Conservation (phyloP, 2,888 invertebrate species). For the Drosophila incognita region DNA sequence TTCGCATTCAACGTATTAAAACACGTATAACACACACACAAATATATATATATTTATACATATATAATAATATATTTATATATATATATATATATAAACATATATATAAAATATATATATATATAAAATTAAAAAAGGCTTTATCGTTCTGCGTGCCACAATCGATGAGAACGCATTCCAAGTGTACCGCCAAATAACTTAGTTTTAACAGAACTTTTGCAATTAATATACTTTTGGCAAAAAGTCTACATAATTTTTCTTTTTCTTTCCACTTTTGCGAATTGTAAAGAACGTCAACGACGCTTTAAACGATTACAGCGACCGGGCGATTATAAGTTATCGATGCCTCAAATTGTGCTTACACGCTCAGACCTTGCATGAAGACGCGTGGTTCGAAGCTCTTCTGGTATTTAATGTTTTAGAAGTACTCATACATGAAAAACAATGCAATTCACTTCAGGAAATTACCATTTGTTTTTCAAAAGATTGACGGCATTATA, state of each 20-base stretch:
- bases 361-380: slow-evolving; percentile 45
- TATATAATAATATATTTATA: slow-evolving; percentile 24
- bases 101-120: slow-evolving; percentile 18
- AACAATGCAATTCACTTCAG: background rate
- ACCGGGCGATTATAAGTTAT: slow-evolving; percentile 50
- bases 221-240: slow-evolving; percentile 33
- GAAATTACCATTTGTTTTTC: background rate
- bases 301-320: slow-evolving; percentile 72
- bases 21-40: slow-evolving; percentile 48
- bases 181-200: slow-evolving; percentile 7
- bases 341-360: slow-evolving; percentile 34
- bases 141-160: slow-evolving; percentile 1
- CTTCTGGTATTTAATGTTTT: background rate
- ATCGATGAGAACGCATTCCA: slow-evolving; percentile 26
- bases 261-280: slow-evolving; percentile 68
- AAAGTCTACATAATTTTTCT: slow-evolving; percentile 66
- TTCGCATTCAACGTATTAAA: slow-evolving; percentile 49
- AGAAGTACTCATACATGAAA: background rate
- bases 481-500: no score
- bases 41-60: slow-evolving; percentile 10
- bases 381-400: slow-evolving; percentile 17
- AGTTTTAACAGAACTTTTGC: slow-evolving; percentile 32
- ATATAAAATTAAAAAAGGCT: slow-evolving; percentile 15
- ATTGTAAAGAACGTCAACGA: slow-evolving; percentile 69
- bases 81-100: slow-evolving; percentile 24